phyloP scores from a whole-genome alignment of 2,113 vertebrate genomes.

The Neogale vison region DNA sequence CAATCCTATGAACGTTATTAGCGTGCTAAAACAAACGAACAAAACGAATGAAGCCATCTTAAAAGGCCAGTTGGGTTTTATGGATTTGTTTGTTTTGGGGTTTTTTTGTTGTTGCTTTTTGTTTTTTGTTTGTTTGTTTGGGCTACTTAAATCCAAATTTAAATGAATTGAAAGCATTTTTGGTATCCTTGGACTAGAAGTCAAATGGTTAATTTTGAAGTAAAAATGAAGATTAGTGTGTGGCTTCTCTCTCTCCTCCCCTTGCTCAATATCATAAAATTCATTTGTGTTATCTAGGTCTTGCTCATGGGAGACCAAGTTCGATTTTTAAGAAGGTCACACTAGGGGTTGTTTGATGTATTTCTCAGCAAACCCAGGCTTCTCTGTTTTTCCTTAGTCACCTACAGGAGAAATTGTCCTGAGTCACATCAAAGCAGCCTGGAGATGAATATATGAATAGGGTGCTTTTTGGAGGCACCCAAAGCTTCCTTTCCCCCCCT shows the following conservation, averaged over 20 bases:
- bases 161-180: not conserved
- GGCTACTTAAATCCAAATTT: not conserved
- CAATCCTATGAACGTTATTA: not conserved
- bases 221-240: not conserved
- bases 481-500: not conserved
- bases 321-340: not conserved
- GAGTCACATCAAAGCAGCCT: constrained; percentile 10
- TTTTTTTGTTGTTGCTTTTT: not conserved
- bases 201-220: not conserved
- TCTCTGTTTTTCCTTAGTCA: not conserved
- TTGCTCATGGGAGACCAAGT: not conserved
- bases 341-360: not conserved
- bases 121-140: not conserved
- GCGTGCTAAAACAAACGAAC: too few relatives aligned
- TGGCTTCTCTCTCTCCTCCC: not conserved
- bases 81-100: not conserved
- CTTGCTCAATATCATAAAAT: not conserved
- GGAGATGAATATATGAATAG: not conserved
- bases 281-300: not conserved
- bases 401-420: not conserved
- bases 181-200: not conserved
- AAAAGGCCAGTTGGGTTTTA: not conserved
- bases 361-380: not conserved
- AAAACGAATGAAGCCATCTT: not conserved
- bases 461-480: not conserved